These are phyloP conservation scores for Oostethus manadensis DNA, from an alignment of 2,113 vertebrate species.

Conservation along the genomic window DNA sequence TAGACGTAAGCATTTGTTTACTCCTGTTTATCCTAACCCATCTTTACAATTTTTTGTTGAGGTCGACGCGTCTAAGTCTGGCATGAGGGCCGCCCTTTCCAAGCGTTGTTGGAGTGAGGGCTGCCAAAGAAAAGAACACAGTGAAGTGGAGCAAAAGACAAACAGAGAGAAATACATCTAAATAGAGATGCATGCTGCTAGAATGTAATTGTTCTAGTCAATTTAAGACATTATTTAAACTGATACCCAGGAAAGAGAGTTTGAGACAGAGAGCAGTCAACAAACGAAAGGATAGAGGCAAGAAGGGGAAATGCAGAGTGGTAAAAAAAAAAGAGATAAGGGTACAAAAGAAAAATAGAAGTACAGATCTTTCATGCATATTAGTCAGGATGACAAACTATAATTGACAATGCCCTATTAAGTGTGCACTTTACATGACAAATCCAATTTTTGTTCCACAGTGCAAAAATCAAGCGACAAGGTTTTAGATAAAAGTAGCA, in stretches of 20 bases:
- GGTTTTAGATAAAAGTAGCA: conserved; percentile 5
- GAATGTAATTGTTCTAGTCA: conserved; percentile 70
- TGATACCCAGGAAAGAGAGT: conserved; percentile 52
- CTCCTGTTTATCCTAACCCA: too few relatives aligned
- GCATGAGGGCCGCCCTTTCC: too few relatives aligned
- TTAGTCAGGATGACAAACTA: conserved; percentile 6
- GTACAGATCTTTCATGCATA: neutral
- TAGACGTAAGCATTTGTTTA: too few relatives aligned
- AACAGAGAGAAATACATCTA: conserved; percentile 57
- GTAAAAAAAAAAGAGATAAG: conserved; percentile 24
- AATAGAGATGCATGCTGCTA: conserved; percentile 66
- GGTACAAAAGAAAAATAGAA: neutral
- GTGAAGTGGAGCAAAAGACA: conserved; percentile 56
- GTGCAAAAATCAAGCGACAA: conserved; percentile 17
- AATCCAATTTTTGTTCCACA: conserved; percentile 23
- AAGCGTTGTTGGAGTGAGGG: too few relatives aligned
- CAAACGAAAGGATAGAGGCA: conserved; percentile 33
- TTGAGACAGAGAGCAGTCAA: conserved; percentile 23
- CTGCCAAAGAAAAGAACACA: conserved; percentile 25
- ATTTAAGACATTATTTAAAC: conserved; percentile 70
- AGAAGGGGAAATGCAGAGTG: conserved; percentile 10
- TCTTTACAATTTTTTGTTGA: too few relatives aligned
- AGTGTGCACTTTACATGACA: neutral
- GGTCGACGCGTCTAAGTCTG: too few relatives aligned
- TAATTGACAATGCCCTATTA: conserved; percentile 6